A percentile compares a stretch with the other conserved stretches of the same genome.
Evolutionary conservation across 2,888 invertebrate genomes (phyloP).

Genomic region (Nematopogon swammerdamellus): DNA sequence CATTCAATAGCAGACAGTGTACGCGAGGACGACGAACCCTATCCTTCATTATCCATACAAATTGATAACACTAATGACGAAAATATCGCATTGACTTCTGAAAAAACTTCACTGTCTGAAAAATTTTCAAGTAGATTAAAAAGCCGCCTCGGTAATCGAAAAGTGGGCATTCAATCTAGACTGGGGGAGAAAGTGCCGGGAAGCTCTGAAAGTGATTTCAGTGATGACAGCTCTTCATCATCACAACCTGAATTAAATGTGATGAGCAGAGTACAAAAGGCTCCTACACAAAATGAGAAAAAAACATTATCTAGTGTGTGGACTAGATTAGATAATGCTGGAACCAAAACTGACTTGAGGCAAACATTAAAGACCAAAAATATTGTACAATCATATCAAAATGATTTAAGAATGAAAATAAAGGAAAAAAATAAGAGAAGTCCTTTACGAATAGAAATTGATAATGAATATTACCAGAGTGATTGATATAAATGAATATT

Average conservation of each 20-base stretch:
- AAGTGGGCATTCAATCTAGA: constrained; percentile 26
- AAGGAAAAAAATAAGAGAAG: constrained; percentile 25
- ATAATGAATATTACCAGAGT: constrained; percentile 30
- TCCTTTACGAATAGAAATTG: constrained; percentile 38
- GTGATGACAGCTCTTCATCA: constrained; percentile 14
- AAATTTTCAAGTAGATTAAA: constrained; percentile 40
- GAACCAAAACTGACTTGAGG: constrained; percentile 29
- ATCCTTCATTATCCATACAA: constrained; percentile 43
- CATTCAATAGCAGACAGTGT: constrained; percentile 19
- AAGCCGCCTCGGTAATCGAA: constrained; percentile 18
- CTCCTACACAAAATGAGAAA: constrained; percentile 21
- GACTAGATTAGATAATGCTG: constrained; percentile 47
- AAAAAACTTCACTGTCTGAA: constrained; percentile 17
- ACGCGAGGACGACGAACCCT: constrained; percentile 19
- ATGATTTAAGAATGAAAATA: constrained; percentile 34
- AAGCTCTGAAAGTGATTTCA: constrained; percentile 7
- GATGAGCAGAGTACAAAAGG: constrained; percentile 52
- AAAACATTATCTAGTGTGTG: constrained; percentile 48
- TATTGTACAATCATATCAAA: constrained; percentile 14
- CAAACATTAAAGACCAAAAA: constrained; percentile 29
- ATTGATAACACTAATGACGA: constrained; percentile 24
- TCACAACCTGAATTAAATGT: constrained; percentile 33
- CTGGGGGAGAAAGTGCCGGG: constrained; percentile 30
- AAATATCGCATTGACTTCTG: constrained; percentile 23
- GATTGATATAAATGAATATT: constrained; percentile 15